Evolutionary conservation across 2,113 vertebrate genomes (phyloP).

Genomic region (Odontophorus gujanensis): DNA sequence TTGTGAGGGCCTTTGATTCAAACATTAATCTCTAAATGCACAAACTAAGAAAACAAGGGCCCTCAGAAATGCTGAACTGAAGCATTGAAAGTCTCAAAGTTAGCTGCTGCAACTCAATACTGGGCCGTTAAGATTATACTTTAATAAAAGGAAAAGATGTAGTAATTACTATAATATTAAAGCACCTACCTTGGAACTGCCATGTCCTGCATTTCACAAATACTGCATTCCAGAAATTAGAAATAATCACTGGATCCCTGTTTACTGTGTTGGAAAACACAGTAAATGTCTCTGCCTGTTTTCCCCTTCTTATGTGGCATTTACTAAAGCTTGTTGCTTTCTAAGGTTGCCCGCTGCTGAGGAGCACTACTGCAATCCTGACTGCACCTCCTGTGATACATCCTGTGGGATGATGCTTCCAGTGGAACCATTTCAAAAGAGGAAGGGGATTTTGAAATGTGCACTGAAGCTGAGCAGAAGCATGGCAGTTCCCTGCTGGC

Average conservation of each 20-base stretch:
- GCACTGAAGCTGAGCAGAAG: background rate
- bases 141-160: background rate
- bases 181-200: background rate
- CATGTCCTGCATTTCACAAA: background rate
- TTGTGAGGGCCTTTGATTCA: background rate
- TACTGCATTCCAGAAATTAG: background rate
- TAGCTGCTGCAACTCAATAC: background rate
- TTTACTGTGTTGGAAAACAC: background rate
- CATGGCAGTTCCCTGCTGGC: background rate
- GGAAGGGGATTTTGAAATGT: background rate
- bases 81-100: background rate
- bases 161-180: fast-evolving
- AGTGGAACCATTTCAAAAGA: background rate
- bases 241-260: background rate
- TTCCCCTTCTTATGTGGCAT: background rate
- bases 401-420: too few relatives aligned
- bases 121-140: background rate
- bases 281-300: background rate
- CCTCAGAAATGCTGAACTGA: background rate
- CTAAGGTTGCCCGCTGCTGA: background rate
- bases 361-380: too few relatives aligned
- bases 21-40: background rate
- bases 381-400: too few relatives aligned
- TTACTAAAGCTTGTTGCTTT: background rate
- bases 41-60: background rate